Evolutionary conservation across 2,888 invertebrate genomes (phyloP).

Genomic region (Sericinus montela): DNA sequence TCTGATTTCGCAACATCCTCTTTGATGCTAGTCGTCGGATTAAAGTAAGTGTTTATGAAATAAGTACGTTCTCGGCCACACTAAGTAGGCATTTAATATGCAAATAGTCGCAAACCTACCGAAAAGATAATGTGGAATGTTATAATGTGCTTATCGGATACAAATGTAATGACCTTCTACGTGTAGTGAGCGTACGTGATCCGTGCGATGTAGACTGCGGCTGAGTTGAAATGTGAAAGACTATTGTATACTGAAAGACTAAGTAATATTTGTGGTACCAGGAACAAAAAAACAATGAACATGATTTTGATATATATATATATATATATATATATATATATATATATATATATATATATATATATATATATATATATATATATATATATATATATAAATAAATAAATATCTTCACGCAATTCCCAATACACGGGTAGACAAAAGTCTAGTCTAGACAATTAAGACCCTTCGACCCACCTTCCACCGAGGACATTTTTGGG

Average conservation of each 20-base stretch:
- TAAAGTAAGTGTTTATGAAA: constrained; percentile 3
- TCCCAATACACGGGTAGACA: no score
- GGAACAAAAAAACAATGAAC: no score
- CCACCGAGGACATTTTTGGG: no score
- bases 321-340: no score
- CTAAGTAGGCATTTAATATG: constrained; percentile 9
- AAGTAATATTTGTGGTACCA: no score
- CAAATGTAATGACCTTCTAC: constrained; percentile 4
- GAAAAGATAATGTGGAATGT: background rate
- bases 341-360: no score
- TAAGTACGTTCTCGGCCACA: background rate
- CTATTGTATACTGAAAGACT: background rate
- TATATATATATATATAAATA: no score
- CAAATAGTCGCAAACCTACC: constrained; percentile 4
- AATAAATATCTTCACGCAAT: no score
- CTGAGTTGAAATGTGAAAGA: background rate
- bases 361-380: no score
- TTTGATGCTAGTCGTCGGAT: background rate
- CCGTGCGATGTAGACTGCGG: background rate
- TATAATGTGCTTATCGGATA: constrained; percentile 6
- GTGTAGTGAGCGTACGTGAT: constrained; percentile 8
- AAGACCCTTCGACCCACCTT: no score
- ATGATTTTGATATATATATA: no score
- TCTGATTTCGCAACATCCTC: constrained; percentile 3
- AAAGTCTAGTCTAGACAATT: no score